Evolutionary conservation across 2,797 vertebrate species (phyloP), one percentile per base, ranked within the genome.

Genomic region (Diplodus puntazzo): DNA sequence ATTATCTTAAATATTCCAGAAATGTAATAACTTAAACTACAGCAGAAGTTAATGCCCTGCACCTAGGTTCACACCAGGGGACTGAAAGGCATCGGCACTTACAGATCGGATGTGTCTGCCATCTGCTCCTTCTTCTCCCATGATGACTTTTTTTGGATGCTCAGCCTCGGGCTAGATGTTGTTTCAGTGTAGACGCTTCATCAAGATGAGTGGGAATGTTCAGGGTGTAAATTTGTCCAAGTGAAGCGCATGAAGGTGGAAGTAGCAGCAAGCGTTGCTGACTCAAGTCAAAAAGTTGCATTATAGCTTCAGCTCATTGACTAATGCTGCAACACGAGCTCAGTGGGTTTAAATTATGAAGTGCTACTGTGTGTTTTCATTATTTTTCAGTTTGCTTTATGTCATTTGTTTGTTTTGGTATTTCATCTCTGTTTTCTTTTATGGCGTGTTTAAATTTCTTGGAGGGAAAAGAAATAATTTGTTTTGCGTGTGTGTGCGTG

Each of bases 121-220:
- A 84, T 80, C 81, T 90, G 82, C 79, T 81, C 58, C 69, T 77
- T 81, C 69, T 77, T 81, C 71, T 82, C 79, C 69, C 66, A 52
- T 67, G 76, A 85, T 84, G 59, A 58, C 8, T 4, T 83, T 52
- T 46, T 63, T 72, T 70, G 53, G 58, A 63, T 65, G 39, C 77
- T 49, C 25, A 42, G 66, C 61, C 71, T 65, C 46, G 6, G 58
- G 81, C 84, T 73, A 13, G 23, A 66, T 75, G 69, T 77, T 74
- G 48, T 73, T 79, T 84, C 53, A 53, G 21, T 54, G 58, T 42
- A 55, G 25, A 81, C 52, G 69, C 50, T 65, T 87, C 75, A 74
- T 83, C 72, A 83, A 80, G n/a, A 77, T 75, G 69, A 83, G 59
- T 70, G 27, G 77, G 62, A 87, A 23, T 67, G 82, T 63, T 69